Conservation (phyloP, 2,113 vertebrate genomes). For the Prionailurus viverrinus region DNA sequence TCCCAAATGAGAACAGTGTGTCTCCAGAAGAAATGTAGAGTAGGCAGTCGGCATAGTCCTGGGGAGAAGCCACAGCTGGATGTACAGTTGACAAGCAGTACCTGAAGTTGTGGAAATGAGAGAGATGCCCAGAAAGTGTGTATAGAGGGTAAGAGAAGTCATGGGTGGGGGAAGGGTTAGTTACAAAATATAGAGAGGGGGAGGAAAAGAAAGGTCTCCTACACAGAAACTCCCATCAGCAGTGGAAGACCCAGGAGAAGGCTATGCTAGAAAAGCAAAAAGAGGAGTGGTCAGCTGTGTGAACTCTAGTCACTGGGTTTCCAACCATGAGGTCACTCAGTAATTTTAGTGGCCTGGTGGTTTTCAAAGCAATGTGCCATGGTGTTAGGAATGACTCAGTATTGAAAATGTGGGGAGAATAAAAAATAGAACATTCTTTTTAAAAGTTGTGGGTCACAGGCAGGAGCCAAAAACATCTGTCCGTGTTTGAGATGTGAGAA, state of each 20-base stretch:
- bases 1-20: neutral
- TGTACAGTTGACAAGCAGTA: neutral
- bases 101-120: neutral
- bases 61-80: neutral
- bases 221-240: neutral
- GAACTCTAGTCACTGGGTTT: neutral
- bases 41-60: neutral
- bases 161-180: rapidly evolving
- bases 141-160: neutral
- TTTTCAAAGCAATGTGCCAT: neutral
- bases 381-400: neutral
- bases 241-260: neutral
- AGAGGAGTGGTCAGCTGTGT: neutral
- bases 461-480: neutral
- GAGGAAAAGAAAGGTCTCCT: neutral
- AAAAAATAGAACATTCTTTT: neutral
- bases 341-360: neutral
- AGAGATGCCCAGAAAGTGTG: neutral
- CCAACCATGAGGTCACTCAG: neutral
- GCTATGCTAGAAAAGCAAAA: neutral
- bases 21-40: neutral
- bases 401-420: neutral
- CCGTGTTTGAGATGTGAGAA: neutral
- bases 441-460: neutral
- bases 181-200: neutral